Evolutionary conservation across 2,888 invertebrate genomes (phyloP), one percentile per base, ranked within the genome.

Genomic region (Andricus quercusramuli): DNA sequence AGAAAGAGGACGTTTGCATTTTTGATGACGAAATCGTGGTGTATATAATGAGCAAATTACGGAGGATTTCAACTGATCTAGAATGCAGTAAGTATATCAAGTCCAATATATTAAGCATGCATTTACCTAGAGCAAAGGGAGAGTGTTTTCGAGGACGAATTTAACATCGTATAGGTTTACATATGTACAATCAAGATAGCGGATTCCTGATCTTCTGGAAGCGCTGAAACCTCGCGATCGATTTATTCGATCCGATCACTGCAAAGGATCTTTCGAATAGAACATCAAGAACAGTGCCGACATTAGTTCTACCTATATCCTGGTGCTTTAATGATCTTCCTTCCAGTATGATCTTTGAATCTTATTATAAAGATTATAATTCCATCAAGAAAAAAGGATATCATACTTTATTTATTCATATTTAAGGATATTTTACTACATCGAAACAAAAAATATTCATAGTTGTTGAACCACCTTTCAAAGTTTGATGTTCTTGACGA

Each of bases 1-100:
- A 32, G n/a, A 81, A 81, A 81, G 83, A 80, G 81, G 67, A 32
- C 32, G 6, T 83, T 81, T 80, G 79, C 77, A 79, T 79, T 79
- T 65, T n/a, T 70, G 78, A 83, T 82, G 65, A 81, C 77, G 81
- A 76, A 79, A 80, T 66, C 37, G 3, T 32, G 32, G 32, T 32
- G 32, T 32, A 41, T 41, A 8, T 9, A 29, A 22, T 59, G 17
- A 29, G 32, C 4, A 3, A 22, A 20, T 20, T 22, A 41, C 1
- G 17, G 22, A 67, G 41, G 32, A 67, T 70, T 70, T 32, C 51
- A 20, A 20, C 17, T 25, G 13, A 25, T 62, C 25, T 25, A 22
- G n/a, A 59, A 59, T 13, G n/a, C 11, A 59, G 22, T n/a, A 62
- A 62, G 25, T 62, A 25, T 62, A 62, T 25, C 62, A 62, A 62